Conservation (phyloP, 2,113 vertebrate species). For the Sarotherodon lohbergeri region DNA sequence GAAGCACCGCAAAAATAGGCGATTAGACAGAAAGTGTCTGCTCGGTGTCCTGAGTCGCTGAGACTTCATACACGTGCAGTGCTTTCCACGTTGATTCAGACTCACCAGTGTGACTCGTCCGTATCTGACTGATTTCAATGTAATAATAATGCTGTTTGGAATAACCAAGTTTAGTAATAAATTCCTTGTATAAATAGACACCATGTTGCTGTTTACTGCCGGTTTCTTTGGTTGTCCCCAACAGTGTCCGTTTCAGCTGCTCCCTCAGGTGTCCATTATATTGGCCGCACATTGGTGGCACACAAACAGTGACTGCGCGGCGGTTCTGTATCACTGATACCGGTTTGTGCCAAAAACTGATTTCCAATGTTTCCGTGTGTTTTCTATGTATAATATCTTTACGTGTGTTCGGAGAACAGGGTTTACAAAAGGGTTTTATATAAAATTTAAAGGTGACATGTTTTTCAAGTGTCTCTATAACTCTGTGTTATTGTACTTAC, state of each 20-base stretch:
- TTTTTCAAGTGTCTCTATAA: neutral
- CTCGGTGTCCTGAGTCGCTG: neutral
- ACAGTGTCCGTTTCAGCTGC: neutral
- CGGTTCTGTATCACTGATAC: no score
- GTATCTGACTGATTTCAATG: neutral
- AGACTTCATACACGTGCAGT: neutral
- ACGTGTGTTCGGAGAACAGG: neutral
- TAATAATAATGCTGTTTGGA: neutral
- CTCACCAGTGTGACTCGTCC: neutral
- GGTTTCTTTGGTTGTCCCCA: neutral
- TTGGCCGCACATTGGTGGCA: neutral
- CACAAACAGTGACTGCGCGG: neutral
- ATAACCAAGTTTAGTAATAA: neutral
- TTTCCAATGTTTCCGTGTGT: neutral
- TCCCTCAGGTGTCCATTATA: neutral
- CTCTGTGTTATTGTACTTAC: neutral
- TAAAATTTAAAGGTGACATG: neutral
- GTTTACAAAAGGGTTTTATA: neutral
- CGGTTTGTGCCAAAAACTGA: neutral
- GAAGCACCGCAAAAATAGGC: neutral
- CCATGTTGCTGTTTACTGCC: accelerated
- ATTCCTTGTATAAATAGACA: neutral
- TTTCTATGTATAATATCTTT: neutral
- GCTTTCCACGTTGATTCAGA: neutral
- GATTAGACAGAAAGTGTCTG: neutral